Base-by-base conservation (phyloP, 2,113 vertebrate genomes). In the Blennius ocellaris region DNA sequence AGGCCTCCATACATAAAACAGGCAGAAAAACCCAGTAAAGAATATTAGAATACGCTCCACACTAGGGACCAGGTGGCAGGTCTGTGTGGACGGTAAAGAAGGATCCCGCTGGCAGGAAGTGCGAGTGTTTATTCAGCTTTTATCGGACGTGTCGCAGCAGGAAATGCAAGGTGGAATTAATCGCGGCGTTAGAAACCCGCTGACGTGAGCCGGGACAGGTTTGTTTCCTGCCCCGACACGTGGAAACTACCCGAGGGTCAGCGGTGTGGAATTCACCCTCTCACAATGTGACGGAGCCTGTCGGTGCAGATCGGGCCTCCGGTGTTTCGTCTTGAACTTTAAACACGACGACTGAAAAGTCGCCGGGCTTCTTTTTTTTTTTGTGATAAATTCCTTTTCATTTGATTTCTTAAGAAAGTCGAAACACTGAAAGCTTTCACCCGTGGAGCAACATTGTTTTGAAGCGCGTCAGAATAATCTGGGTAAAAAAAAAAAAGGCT, bases 1-100 rank as follows among this genome's bases (percentile, higher is more conserved):
- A 48, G 30, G 51, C 47, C 36, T 64, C 49, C 39, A 47, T 30
- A 15, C 45, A 65, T 38, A 65, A 16, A 62, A 54, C 1, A 57
- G 21, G 7, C 39, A 50, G 21, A 30, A 30, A 30, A 30, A 30
- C 21, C 1, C 6, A 14, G 12, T 5, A 14, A 11, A 47, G 17
- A 50, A 16, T 50, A 17, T 50, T 10, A 50, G 17, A 50, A 16
- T 2, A 8, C 15, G 17, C 15, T 17, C 9, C 15, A 9, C 15
- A 10, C 6, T 16, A 50, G 2, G 8, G 10, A 50, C 10, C 16
- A 49, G 9, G 17, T 10, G 7, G 21, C 21, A 2, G 21, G 2
- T 30, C 4, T 30, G 21, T 30, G 21, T 30, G 21, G 21, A 30
- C 21, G 21, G 21, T 30, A 30, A 30, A 48, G 45, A 48, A 48